Evolutionary conservation across 2,888 invertebrate species (phyloP).

Genomic region (Agrotis clavis): DNA sequence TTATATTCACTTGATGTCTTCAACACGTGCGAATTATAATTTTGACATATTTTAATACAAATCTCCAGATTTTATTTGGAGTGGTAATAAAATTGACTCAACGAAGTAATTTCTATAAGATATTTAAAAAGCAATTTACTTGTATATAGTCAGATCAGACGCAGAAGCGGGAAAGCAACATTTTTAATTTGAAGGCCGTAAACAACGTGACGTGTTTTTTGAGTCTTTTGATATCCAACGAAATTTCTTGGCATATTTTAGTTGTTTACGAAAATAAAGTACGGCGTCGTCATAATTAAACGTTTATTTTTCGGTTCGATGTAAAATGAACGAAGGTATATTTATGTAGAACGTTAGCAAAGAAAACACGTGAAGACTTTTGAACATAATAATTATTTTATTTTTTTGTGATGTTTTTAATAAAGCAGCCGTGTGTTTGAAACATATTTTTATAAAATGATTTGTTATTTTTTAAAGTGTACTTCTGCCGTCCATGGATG

Average conservation of each 20-base stretch:
- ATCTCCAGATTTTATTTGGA: slow-evolving; percentile 23
- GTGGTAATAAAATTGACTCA: slow-evolving; percentile 19
- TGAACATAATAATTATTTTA: too few species aligned
- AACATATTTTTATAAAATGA: too few species aligned
- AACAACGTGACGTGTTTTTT: slow-evolving; percentile 35
- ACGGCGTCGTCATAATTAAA: slow-evolving; percentile 9
- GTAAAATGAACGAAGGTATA: not conserved
- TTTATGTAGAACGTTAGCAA: too few species aligned
- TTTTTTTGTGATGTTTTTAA: too few species aligned
- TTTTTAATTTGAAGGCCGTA: slow-evolving; percentile 51
- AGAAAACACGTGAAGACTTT: too few species aligned
- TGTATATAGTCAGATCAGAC: slow-evolving; percentile 46
- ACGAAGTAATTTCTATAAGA: slow-evolving; percentile 29
- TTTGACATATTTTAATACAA: slow-evolving; percentile 22
- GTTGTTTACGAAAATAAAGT: slow-evolving; percentile 25
- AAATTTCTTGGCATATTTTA: slow-evolving; percentile 23
- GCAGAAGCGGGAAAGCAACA: slow-evolving; percentile 38
- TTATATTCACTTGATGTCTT: slow-evolving; percentile 7
- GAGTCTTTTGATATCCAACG: slow-evolving; percentile 30
- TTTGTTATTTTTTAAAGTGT: too few species aligned
- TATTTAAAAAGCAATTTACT: slow-evolving; percentile 62
- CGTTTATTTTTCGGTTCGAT: slow-evolving; percentile 20
- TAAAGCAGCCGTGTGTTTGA: too few species aligned
- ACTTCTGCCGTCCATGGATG: too few species aligned
- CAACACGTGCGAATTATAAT: slow-evolving; percentile 23